Conservation (phyloP, 2,113 vertebrate species). For the Pterocles burchelli region DNA sequence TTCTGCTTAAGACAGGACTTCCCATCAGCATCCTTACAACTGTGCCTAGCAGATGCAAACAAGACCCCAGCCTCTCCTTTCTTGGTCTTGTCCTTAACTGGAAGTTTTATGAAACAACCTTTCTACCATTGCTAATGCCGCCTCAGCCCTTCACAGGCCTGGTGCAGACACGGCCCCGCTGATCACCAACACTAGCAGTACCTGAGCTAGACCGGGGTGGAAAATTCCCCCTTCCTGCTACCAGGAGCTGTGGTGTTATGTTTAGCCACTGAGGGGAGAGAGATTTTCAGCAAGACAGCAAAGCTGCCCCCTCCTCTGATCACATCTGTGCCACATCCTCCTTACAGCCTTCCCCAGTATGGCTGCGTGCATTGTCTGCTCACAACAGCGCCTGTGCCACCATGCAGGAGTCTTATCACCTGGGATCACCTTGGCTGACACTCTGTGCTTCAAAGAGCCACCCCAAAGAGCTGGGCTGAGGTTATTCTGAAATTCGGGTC, state of each 20-base stretch:
- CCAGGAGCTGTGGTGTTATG: background rate
- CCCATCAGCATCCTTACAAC: background rate
- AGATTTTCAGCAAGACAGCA: background rate
- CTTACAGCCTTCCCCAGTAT: background rate
- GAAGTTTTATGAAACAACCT: background rate
- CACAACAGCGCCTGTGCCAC: background rate
- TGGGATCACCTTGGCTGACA: background rate
- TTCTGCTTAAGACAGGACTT: background rate
- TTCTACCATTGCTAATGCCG: fast-evolving
- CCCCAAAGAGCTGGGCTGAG: background rate
- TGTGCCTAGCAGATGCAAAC: background rate
- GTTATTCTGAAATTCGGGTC: background rate
- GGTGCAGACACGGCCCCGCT: fast-evolving
- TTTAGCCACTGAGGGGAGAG: background rate
- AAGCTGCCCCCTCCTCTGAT: background rate
- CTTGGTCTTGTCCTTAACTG: background rate
- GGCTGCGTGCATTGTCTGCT: fast-evolving
- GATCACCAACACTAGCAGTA: background rate
- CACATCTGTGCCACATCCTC: background rate
- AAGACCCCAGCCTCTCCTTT: background rate
- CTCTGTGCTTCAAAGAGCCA: background rate
- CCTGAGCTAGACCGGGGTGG: background rate
- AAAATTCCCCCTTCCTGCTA: background rate
- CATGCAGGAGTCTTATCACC: background rate
- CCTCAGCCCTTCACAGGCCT: background rate